Evolutionary conservation across 2,888 invertebrate genomes (phyloP), one percentile per base, ranked within the genome.

Genomic region (Cosmorhoe ocellata): DNA sequence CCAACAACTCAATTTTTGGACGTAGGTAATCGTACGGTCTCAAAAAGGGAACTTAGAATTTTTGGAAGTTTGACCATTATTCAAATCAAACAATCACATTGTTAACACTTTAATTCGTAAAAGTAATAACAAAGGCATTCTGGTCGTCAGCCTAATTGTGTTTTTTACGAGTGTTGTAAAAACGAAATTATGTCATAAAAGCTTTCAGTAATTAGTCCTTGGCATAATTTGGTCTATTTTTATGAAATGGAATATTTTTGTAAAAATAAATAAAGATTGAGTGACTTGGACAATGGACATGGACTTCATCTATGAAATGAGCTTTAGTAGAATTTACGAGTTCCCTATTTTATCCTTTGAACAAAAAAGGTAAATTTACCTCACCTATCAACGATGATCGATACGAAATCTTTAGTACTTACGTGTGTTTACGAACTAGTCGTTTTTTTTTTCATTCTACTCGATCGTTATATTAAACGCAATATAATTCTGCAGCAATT

Each of bases 161-260:
- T 54, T 63, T 50, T 64, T 65, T 62, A 65, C 41, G 57, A 57
- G 54, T 50, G 48, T n/a, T 33, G 37, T 61, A 58, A 60, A 63
- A 60, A 60, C 41, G 2, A 37, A 40, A 58, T 39, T 18, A 43
- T 26, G 12, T 13, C 40, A 45, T 31, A 33, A 61, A 56, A 30
- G 32, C 37, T 58, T 53, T 55, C 38, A 59, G 55, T 54, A 45
- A 64, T 60, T 59, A 60, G 48, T 33, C 24, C 28, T 49, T 24
- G 33, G 43, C 34, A 43, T 39, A 43, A 43, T 40, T 50, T 38
- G 28, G 12, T 27, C 13, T 50, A 39, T 33, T 42, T 42, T 28
- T 38, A 24, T 22, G 5, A 27, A 27, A 22, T n/a, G 13, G 13
- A 9, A 13, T 28, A 34, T n/a, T 39, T 33, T 34, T 33, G 28